Conservation (phyloP, 2,113 vertebrate genomes). For the Mesembrinibis cayennensis region DNA sequence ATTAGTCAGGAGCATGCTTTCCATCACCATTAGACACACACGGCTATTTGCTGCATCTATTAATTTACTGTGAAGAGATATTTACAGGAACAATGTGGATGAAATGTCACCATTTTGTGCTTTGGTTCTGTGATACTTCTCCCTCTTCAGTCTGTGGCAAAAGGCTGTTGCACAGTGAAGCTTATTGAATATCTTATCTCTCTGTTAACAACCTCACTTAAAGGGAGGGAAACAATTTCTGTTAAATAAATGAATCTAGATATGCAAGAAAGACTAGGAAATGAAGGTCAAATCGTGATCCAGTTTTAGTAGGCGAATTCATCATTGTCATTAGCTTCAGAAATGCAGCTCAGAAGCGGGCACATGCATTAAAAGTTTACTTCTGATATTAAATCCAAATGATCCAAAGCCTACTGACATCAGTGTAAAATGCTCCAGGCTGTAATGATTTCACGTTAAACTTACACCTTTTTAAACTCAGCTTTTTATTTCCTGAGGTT, state of each 20-base stretch:
- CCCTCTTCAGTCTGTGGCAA: not conserved
- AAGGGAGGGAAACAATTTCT: not conserved
- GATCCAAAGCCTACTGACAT: not conserved
- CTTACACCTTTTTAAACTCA: not conserved
- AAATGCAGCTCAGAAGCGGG: not conserved
- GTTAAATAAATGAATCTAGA: not conserved
- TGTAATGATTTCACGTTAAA: not conserved
- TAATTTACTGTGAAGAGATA: conserved; percentile 64
- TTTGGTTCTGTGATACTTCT: not conserved
- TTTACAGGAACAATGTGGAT: conserved; percentile 24
- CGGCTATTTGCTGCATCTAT: conserved; percentile 56
- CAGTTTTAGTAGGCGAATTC: not conserved
- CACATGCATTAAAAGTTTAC: not conserved
- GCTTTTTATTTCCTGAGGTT: not conserved
- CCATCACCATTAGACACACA: conserved; percentile 63
- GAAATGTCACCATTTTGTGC: not conserved
- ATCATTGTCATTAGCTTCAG: not conserved
- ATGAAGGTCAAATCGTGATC: not conserved
- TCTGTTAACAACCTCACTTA: not conserved
- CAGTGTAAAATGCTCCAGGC: not conserved
- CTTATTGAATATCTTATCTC: not conserved
- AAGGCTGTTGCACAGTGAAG: not conserved
- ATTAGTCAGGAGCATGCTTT: conserved; percentile 60
- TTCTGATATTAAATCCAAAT: not conserved
- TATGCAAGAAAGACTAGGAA: not conserved